Percentiles rank a stretch among this genome's conserved stretches.
These are phyloP conservation scores for Phoxinus dragarum DNA, from an alignment of 2,797 vertebrate species.

Conservation along the genomic window DNA sequence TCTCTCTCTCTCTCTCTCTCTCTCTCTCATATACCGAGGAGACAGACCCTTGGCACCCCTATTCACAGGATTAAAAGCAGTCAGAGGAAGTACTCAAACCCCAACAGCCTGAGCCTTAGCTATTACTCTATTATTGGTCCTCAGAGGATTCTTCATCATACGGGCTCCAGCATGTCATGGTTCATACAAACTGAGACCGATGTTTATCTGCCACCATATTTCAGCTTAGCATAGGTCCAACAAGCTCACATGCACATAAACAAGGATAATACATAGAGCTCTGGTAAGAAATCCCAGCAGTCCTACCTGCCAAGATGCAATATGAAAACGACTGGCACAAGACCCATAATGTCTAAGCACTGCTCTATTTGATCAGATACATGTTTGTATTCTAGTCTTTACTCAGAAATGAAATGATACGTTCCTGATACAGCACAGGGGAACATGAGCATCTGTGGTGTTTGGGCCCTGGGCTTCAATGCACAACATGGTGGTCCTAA, in stretches of 20 bases:
- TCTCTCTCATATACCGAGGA: conserved; percentile 58
- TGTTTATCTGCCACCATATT: conserved; percentile 31
- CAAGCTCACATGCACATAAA: conserved; percentile 5
- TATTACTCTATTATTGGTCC: conserved; percentile 36
- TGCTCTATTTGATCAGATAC: conserved; percentile 6
- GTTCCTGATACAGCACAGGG: neutral
- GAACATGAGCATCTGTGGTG: conserved; percentile 9
- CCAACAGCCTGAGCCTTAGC: conserved; percentile 62
- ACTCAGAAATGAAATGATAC: conserved; percentile 5
- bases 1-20: conserved; percentile 56
- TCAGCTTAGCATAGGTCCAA: conserved; percentile 14
- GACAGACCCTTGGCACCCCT: conserved; percentile 66
- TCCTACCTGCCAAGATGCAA: conserved; percentile 30
- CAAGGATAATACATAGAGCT: conserved; percentile 15
- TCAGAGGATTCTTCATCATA: conserved; percentile 27
- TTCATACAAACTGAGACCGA: conserved; percentile 29
- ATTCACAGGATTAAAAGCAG: conserved; percentile 73
- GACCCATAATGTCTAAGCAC: conserved; percentile 2
- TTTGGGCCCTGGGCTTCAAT: conserved; percentile 5
- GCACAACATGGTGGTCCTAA: conserved; percentile 31
- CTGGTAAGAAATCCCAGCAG: conserved; percentile 17
- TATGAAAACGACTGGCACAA: conserved; percentile 19
- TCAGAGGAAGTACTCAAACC: conserved; percentile 61
- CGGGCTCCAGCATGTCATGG: conserved; percentile 19
- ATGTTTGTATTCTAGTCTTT: conserved; percentile 19